Percentiles rank a stretch among this genome's conserved stretches.
Evolutionary conservation across 2,797 vertebrate species (phyloP).

Genomic region (Peromyscus melanophrys): DNA sequence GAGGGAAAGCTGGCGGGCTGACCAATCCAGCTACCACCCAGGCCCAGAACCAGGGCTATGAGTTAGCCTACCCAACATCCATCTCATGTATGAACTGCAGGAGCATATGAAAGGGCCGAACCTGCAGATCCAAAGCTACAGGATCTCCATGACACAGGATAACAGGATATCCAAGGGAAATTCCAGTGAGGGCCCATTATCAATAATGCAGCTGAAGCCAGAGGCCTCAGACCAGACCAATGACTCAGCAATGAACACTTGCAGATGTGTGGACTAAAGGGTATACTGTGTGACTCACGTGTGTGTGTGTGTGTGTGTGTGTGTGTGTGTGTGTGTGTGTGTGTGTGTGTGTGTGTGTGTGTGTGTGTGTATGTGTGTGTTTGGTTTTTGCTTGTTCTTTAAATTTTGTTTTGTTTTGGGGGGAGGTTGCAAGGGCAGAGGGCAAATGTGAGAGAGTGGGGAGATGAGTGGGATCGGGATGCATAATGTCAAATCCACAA

Average conservation of each 20-base stretch:
- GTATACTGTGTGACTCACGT: no score
- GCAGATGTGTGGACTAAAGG: no score
- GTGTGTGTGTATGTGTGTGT: not conserved
- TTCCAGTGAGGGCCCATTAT: not conserved
- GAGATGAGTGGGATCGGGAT: not conserved
- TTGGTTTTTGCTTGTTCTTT: not conserved
- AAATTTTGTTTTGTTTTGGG: not conserved
- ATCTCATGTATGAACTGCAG: not conserved
- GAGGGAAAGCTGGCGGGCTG: not conserved
- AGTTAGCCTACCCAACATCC: not conserved
- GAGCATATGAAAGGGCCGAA: not conserved
- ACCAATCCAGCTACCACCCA: not conserved
- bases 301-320: not conserved
- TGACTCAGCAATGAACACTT: no score
- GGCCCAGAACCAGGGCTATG: not conserved
- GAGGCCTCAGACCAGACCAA: no score
- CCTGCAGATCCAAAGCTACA: not conserved
- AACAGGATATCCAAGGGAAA: not conserved
- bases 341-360: not conserved
- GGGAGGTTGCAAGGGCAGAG: not conserved
- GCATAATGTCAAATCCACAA: not conserved
- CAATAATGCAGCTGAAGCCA: not conserved
- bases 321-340: no score
- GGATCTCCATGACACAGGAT: not conserved
- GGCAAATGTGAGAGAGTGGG: not conserved